A percentile compares a stretch with the other conserved stretches of the same genome.
Evolutionary conservation across 2,797 vertebrate genomes (phyloP).

Genomic region (Pipistrellus pygmaeus): DNA sequence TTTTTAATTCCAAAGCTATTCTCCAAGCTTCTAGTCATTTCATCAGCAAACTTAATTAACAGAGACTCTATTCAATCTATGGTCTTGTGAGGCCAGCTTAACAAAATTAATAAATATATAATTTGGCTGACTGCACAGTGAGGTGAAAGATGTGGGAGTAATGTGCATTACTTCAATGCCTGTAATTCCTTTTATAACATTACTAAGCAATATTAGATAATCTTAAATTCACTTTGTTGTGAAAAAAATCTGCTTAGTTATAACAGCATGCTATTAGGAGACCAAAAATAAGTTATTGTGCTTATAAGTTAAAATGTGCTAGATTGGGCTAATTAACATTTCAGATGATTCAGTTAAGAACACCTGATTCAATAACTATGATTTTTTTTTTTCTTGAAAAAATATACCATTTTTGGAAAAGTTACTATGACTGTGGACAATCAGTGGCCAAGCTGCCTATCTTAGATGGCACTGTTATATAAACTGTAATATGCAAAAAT

Average conservation of each 20-base stretch:
- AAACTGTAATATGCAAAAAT: background rate
- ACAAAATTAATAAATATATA: slow-evolving; percentile 83
- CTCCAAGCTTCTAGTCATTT: slow-evolving; percentile 81
- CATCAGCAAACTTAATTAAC: slow-evolving; percentile 83
- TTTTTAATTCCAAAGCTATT: slow-evolving; percentile 79
- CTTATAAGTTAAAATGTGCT: slow-evolving; percentile 51
- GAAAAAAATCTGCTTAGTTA: slow-evolving; percentile 46
- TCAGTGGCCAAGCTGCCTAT: background rate
- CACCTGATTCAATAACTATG: background rate
- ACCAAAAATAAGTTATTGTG: slow-evolving; percentile 54
- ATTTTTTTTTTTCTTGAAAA: slow-evolving; percentile 39
- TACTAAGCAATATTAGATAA: slow-evolving; percentile 70
- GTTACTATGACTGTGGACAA: background rate
- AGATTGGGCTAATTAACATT: slow-evolving; percentile 47
- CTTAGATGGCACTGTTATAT: background rate
- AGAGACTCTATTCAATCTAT: slow-evolving; percentile 80
- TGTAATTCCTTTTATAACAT: slow-evolving; percentile 72
- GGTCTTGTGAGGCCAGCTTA: slow-evolving; percentile 79
- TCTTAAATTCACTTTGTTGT: slow-evolving; percentile 71
- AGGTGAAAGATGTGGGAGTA: slow-evolving; percentile 70
- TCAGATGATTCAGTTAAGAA: slow-evolving; percentile 10
- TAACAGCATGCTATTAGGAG: slow-evolving; percentile 5
- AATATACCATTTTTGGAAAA: background rate
- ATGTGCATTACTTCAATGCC: slow-evolving; percentile 59
- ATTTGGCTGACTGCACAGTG: slow-evolving; percentile 79